Evolutionary conservation across 2,797 vertebrate species (phyloP).

Genomic region (Champsocephalus gunnari): DNA sequence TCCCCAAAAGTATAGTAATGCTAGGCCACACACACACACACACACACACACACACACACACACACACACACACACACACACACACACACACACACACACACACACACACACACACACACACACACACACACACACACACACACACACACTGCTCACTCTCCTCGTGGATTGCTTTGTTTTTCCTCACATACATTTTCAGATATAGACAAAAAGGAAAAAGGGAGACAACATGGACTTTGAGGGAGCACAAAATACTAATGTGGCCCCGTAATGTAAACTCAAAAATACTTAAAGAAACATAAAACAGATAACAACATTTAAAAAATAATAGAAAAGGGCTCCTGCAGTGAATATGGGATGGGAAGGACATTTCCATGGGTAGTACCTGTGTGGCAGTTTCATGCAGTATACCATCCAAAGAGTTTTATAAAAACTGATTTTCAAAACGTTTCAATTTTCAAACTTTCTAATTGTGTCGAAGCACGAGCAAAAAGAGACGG

Average conservation of each 20-base stretch:
- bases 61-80: background rate
- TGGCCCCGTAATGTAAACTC: slow-evolving; percentile 10
- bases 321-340: slow-evolving; percentile 2
- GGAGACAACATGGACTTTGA: slow-evolving; percentile 16
- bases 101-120: background rate
- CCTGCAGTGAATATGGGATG: background rate
- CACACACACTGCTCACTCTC: background rate
- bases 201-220: slow-evolving; percentile 10
- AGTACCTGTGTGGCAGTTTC: background rate
- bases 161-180: background rate
- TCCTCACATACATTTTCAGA: slow-evolving; percentile 2
- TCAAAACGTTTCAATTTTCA: no score
- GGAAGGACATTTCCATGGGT: slow-evolving; percentile 21
- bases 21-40: background rate
- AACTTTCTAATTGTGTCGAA: no score
- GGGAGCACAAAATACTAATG: slow-evolving; percentile 1
- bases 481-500: no score
- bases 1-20: no score
- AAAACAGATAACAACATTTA: slow-evolving; percentile 19
- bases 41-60: background rate
- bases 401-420: background rate
- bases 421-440: background rate
- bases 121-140: background rate
- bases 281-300: slow-evolving; percentile 18
- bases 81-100: background rate